These are phyloP conservation scores for Rhabdophis nuchalis DNA, from an alignment of 2,797 vertebrate genomes.

Conservation along the genomic window DNA sequence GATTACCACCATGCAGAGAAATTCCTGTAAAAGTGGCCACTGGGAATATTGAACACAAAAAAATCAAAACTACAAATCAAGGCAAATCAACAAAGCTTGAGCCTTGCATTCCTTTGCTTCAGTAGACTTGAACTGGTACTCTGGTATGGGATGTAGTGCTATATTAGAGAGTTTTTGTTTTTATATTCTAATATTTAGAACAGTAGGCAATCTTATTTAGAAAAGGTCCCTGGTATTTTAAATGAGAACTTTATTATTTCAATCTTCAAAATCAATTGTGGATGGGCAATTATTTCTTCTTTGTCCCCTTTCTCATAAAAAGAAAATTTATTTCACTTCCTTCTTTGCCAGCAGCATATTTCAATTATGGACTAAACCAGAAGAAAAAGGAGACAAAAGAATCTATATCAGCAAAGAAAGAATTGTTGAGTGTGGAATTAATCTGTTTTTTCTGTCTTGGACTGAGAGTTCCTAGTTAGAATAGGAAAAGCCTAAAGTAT, in stretches of 20 bases:
- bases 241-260: neutral
- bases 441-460: neutral
- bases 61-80: neutral
- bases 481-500: neutral
- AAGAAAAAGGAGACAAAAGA: neutral
- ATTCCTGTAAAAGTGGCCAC: neutral
- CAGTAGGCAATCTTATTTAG: neutral
- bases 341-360: neutral
- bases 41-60: neutral
- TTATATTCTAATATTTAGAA: neutral
- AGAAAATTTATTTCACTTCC: neutral
- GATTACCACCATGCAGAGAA: neutral
- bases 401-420: neutral
- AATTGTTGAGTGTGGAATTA: neutral
- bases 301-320: neutral
- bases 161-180: neutral
- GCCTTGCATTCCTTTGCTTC: neutral
- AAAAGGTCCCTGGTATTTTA: neutral
- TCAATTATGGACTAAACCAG: neutral
- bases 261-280: neutral
- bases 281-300: neutral
- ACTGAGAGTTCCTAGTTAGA: neutral
- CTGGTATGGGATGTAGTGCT: neutral
- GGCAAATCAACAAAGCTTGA: neutral
- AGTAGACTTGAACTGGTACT: neutral